Evolutionary conservation across 2,888 invertebrate genomes (phyloP), one percentile per base, ranked within the genome.

Genomic region (Drosophila sordidula): DNA sequence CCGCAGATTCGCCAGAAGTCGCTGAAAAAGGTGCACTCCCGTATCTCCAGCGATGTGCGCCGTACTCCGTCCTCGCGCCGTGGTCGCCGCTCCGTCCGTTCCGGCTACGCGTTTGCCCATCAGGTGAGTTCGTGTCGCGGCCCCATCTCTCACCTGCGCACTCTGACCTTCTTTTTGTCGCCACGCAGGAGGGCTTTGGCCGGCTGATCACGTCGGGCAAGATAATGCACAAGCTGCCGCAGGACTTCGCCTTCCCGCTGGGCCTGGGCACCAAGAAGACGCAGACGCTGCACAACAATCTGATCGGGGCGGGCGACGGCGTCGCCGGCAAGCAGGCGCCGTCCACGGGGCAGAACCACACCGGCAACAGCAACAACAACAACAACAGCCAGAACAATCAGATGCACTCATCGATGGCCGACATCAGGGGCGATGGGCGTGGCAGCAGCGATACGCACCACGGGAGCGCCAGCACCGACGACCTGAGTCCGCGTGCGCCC

Each of bases 101-200:
- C 98, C 11, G 99, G 99, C 61, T 98, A 99, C 93, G 99, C 99
- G 9, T 99, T 99, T 93, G 98, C 99, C 62, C 99, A 99, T 93
- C 98, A 98, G 88, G 92, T 92, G 67, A 44, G 64, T 41, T 92
- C 22, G 69, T 41, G 64, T 36, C 3, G 22, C 22, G 22, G 42
- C 1, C 8, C 3, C 1, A 22, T 45, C 2, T 46, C 0, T 6
- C 3, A n/a, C n/a, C n/a, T n/a, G 2, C 0, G 16, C 3, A 4
- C 26, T 14, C 9, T 51, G 8, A 39, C 16, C 6, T 11, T 8
- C 3, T 16, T 9, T 16, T 0, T 14, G n/a, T 11, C 1, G 3
- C 39, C 38, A 38, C 44, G 1, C 55, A 92, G 93, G 97, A 98
- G 94, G 98, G 98, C 84, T 99, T 98, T 93, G 98, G 98, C 49